Conservation (phyloP, 2,113 vertebrate species). For the Leuciscus idus region DNA sequence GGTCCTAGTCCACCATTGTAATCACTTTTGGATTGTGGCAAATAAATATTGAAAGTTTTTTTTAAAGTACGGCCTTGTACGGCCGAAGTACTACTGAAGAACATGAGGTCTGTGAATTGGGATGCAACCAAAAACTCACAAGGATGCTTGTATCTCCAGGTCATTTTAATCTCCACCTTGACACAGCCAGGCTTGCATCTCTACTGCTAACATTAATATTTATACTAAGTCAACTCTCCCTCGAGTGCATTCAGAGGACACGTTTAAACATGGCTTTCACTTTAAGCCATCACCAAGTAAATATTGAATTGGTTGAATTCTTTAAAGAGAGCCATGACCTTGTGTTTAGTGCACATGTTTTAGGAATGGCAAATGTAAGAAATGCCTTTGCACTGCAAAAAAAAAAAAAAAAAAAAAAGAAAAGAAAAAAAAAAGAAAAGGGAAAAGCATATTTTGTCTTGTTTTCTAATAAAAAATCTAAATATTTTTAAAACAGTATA, state of each 20-base stretch:
- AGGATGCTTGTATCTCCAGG: background rate
- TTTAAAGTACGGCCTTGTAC: background rate
- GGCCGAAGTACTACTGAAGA: background rate
- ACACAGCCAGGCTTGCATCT: background rate
- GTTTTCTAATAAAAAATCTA: too few species aligned
- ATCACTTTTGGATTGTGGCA: too few species aligned
- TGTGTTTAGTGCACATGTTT: background rate
- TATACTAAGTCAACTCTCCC: background rate
- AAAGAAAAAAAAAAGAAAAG: too few species aligned
- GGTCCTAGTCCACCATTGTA: background rate
- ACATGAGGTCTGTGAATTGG: background rate
- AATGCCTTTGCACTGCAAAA: background rate
- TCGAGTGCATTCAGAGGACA: background rate
- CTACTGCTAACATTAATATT: slow-evolving; percentile 10
- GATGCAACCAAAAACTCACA: background rate
- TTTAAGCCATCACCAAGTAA: slow-evolving; percentile 4
- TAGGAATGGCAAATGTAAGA: background rate
- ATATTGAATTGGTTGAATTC: slow-evolving; percentile 19
- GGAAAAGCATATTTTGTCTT: background rate
- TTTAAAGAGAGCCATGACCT: slow-evolving; percentile 7
- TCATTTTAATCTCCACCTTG: background rate
- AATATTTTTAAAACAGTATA: too few species aligned
- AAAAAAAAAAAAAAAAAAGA: background rate
- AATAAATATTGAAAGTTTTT: too few species aligned
- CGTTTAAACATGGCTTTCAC: background rate